Base-by-base conservation (phyloP, 2,797 vertebrate species). In the Chaetodon trifasciatus region DNA sequence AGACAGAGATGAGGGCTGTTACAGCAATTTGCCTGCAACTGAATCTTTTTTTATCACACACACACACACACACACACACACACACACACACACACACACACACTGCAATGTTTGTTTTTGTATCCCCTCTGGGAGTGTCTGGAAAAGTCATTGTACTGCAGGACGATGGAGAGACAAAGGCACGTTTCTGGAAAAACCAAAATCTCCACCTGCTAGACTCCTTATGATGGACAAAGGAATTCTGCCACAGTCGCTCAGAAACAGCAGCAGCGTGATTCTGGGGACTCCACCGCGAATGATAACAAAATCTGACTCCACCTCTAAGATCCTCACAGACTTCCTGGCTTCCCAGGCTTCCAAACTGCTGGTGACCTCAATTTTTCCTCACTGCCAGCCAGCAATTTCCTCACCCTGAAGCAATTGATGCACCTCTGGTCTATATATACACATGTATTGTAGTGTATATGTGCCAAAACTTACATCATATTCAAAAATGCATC, bases 91-190 rank as follows among this genome's bases (percentile, higher is more conserved):
- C 62, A 75, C 37, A 58, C 39, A 57, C 49, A 60, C 53, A 68
- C 57, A 28, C 32, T 8, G 28, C 64, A 57, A 53, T 42, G 76
- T 74, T 81, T 42, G 76, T 74, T 81, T 81, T 83, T 58, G 58
- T 70, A 53, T 67, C 58, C 76, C 52, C 24, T 65, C 52, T 67
- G 68, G 69, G 66, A 35, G 2, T 21, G 63, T 76, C 91, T 91
- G 91, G 76, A 76, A 84, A 90, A 90, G 69, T 70, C 76, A 81
- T 86, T 82, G 73, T 52, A 3, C 49, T 69, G 68, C 74, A 81
- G 58, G 53, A 65, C 39, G 49, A n/a, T 9, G 16, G 37, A 21
- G 65, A 74, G n/a, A 81, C 70, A 68, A 61, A 75, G 50, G 42
- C 76, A 70, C 7, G 9, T 67, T 84, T 78, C 78, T 76, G 78